phyloP scores from a whole-genome alignment of 2,797 vertebrate genomes.

The Thunnus albacares region DNA sequence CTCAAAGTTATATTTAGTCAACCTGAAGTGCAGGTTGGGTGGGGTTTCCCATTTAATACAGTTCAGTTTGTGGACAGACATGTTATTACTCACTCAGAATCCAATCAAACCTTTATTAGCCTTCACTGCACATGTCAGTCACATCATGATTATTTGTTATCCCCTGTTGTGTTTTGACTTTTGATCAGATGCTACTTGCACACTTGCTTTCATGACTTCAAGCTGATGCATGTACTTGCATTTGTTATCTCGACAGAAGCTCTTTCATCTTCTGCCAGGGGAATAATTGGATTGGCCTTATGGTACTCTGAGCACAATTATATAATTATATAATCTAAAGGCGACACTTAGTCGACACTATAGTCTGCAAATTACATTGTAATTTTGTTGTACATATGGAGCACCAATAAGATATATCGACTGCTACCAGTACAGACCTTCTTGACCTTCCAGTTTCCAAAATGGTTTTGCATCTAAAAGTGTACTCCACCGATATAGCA shows the following conservation, averaged over 20 bases:
- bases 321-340: slow-evolving; percentile 25
- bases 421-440: not conserved
- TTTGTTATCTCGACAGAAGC: not conserved
- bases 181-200: not conserved
- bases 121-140: not conserved
- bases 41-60: not conserved
- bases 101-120: not conserved
- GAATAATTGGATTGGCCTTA: not conserved
- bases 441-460: no score
- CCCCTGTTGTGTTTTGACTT: not conserved
- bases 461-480: no score
- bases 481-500: no score
- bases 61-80: slow-evolving; percentile 1
- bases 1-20: slow-evolving; percentile 4
- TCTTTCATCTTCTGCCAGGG: slow-evolving; percentile 30
- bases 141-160: not conserved
- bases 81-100: not conserved
- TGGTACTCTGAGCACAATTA: not conserved
- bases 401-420: not conserved
- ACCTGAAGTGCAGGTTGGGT: slow-evolving; percentile 8
- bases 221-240: not conserved
- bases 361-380: slow-evolving; percentile 8
- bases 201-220: not conserved
- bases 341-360: not conserved
- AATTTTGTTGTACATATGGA: slow-evolving; percentile 7